These are phyloP conservation scores for Meloe dianella DNA, from an alignment of 2,888 invertebrate genomes.

Conservation along the genomic window DNA sequence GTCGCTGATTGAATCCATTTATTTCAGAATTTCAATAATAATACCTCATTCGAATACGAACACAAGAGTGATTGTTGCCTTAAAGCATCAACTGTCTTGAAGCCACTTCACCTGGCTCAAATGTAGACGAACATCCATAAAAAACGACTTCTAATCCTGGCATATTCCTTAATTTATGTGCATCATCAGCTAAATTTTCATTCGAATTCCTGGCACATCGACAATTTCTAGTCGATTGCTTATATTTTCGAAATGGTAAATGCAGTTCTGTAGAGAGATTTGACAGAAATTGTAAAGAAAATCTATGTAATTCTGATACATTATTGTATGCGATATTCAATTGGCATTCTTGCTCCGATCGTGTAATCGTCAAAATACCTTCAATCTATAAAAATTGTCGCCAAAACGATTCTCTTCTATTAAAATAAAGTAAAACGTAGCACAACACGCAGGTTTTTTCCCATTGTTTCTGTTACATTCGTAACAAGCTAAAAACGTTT, in stretches of 20 bases:
- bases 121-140: too few species aligned
- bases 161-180: too few species aligned
- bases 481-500: slow-evolving; percentile 20
- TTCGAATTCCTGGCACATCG: too few species aligned
- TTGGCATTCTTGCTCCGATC: neutral
- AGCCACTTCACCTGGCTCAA: too few species aligned
- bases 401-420: slow-evolving; percentile 4
- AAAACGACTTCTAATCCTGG: too few species aligned
- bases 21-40: neutral
- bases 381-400: slow-evolving; percentile 14
- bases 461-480: neutral
- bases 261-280: neutral
- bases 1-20: slow-evolving; percentile 5
- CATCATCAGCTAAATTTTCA: too few species aligned
- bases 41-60: neutral
- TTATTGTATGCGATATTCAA: neutral
- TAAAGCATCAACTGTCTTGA: too few species aligned
- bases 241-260: neutral
- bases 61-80: too few species aligned
- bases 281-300: neutral
- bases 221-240: too few species aligned
- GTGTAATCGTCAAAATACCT: slow-evolving; percentile 14
- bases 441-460: too few species aligned
- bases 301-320: neutral
- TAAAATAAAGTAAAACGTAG: slow-evolving; percentile 13